A percentile compares a stretch with the other conserved stretches of the same genome.
phyloP scores from a whole-genome alignment of 1,140 invertebrate genomes.

The Ceratoteleas bidentatus region DNA sequence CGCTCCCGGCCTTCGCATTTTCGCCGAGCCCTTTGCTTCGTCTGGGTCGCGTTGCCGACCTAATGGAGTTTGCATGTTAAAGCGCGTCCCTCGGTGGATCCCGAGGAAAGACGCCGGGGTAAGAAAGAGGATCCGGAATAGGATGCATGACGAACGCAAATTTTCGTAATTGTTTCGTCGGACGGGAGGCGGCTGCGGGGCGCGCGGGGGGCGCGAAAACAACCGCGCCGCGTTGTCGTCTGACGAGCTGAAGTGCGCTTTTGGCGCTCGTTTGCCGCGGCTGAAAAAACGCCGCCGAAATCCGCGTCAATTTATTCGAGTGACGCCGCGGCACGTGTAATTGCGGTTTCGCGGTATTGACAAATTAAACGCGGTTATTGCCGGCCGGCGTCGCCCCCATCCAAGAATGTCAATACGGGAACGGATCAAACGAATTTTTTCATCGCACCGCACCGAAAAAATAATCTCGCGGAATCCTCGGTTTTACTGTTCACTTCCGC shows the following conservation, averaged over 20 bases:
- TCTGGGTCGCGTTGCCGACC: constrained; percentile 50
- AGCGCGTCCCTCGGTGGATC: constrained; percentile 58
- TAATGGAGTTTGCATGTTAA: constrained; percentile 69
- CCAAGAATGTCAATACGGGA: constrained; percentile 1
- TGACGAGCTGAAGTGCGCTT: constrained; percentile 12
- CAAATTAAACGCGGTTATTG: constrained; percentile 45
- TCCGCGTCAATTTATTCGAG: constrained; percentile 41
- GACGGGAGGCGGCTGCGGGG: neutral
- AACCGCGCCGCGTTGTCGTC: constrained; percentile 20
- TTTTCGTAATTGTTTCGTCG: constrained; percentile 57
- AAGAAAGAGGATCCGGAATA: constrained; percentile 51
- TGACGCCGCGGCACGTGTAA: constrained; percentile 27
- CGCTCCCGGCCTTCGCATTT: constrained; percentile 42
- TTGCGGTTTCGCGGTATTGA: constrained; percentile 38
- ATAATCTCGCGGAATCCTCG: no score
- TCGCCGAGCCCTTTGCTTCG: constrained; percentile 50
- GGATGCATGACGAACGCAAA: constrained; percentile 43
- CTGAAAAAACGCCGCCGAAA: constrained; percentile 17
- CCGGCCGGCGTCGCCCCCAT: neutral
- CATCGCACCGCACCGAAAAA: no score
- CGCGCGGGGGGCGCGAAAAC: neutral
- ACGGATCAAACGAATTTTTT: neutral
- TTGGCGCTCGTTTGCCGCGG: neutral
- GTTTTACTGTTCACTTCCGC: no score
- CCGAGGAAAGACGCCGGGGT: constrained; percentile 32